A percentile compares a stretch with the other conserved stretches of the same genome.
These are phyloP conservation scores for Grantiella picta DNA, from an alignment of 2,113 vertebrate genomes.

Conservation along the genomic window DNA sequence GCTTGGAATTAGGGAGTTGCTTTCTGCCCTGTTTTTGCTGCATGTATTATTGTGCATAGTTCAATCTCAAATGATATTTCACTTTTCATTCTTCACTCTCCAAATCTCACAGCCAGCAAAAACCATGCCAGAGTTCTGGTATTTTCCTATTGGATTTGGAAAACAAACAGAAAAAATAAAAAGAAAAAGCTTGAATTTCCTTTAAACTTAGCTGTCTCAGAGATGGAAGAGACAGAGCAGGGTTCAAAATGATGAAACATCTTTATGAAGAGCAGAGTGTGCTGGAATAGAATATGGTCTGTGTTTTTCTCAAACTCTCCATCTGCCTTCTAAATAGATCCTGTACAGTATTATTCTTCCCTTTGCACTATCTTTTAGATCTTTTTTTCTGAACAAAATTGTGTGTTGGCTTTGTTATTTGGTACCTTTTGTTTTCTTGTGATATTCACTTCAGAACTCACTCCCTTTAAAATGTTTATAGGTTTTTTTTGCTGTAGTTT, in stretches of 20 bases:
- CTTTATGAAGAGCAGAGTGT: background rate
- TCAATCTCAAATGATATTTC: background rate
- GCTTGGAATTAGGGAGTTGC: background rate
- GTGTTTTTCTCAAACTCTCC: background rate
- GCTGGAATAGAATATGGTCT: background rate
- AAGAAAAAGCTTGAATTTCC: background rate
- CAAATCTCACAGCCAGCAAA: background rate
- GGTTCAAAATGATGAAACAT: background rate
- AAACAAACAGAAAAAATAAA: background rate
- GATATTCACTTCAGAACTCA: background rate
- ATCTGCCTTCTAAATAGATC: background rate
- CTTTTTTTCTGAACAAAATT: background rate
- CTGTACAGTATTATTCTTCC: background rate
- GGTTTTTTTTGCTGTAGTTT: background rate
- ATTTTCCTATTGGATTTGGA: constrained; percentile 1
- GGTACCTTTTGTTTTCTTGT: background rate
- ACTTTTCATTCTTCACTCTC: background rate
- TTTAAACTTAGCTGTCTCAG: background rate
- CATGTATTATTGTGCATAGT: background rate
- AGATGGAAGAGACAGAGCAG: background rate
- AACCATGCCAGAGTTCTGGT: background rate
- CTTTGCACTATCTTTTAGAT: background rate
- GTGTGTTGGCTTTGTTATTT: background rate
- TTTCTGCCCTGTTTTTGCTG: background rate
- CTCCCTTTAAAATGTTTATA: background rate